phyloP scores from a whole-genome alignment of 1,140 invertebrate species.

The Heliothis virescens region DNA sequence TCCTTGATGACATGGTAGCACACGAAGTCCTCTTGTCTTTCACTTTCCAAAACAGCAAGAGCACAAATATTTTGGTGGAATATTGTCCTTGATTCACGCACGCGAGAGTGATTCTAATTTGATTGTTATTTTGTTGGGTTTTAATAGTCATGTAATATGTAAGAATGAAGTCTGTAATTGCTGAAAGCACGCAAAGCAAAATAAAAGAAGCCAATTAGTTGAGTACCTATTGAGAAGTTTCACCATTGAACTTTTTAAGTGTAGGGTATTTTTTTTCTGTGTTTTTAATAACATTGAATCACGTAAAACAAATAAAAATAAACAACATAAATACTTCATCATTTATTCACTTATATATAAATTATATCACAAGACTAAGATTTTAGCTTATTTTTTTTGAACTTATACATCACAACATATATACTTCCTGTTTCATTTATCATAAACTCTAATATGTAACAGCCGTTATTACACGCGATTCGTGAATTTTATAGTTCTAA shows the following conservation, averaged over 20 bases:
- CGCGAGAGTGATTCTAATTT: too few relatives aligned
- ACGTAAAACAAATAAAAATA: slow-evolving; percentile 51
- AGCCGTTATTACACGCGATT: slow-evolving; percentile 71
- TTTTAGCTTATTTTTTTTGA: slow-evolving; percentile 78
- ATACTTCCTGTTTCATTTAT: slow-evolving; percentile 70
- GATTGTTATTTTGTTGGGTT: too few relatives aligned
- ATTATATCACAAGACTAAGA: slow-evolving; percentile 85
- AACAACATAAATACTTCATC: slow-evolving; percentile 77
- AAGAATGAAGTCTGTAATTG: not conserved
- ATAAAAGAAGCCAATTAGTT: too few relatives aligned
- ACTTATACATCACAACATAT: slow-evolving; percentile 84
- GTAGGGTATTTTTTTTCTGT: not conserved
- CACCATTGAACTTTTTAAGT: too few relatives aligned
- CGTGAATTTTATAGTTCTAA: slow-evolving; percentile 60
- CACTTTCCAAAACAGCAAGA: slow-evolving; percentile 35
- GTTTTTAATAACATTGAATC: not conserved
- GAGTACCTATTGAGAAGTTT: too few relatives aligned
- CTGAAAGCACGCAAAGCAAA: not conserved
- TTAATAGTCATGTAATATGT: too few relatives aligned
- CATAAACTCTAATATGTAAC: slow-evolving; percentile 79
- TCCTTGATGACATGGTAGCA: slow-evolving; percentile 73
- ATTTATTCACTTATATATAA: slow-evolving; percentile 84
- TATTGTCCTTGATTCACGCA: too few relatives aligned
- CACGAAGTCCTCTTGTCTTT: slow-evolving; percentile 71
- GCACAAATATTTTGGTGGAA: not conserved